A percentile compares a stretch with the other conserved stretches of the same genome.
Evolutionary conservation across 1,140 invertebrate species (phyloP).

Genomic region (Pogonomyrmex californicus): DNA sequence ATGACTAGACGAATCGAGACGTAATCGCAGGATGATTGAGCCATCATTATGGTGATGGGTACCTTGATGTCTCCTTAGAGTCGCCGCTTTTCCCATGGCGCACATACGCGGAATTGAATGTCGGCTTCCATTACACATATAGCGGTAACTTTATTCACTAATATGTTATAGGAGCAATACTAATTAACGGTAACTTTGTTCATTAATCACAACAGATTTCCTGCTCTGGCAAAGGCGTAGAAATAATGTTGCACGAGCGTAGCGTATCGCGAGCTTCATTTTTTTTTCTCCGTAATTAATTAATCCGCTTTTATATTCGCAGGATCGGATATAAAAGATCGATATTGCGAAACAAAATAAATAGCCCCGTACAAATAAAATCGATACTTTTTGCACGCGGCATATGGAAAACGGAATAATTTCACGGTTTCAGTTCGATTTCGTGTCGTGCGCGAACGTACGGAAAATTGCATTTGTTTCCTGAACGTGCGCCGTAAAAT

Average conservation of each 20-base stretch:
- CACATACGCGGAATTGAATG: slow-evolving; percentile 27
- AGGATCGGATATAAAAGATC: not conserved
- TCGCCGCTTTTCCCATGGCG: not conserved
- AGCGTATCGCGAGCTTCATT: not conserved
- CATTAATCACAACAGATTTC: slow-evolving; percentile 35
- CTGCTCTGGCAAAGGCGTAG: not conserved
- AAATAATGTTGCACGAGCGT: not conserved
- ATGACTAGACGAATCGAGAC: slow-evolving; percentile 24
- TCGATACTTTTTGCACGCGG: not conserved
- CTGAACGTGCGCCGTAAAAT: not conserved
- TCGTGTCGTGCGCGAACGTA: not conserved
- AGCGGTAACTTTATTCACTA: slow-evolving; percentile 44
- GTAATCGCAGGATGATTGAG: slow-evolving; percentile 19
- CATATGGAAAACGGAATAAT: slow-evolving; percentile 13
- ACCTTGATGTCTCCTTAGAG: not conserved
- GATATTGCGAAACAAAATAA: not conserved
- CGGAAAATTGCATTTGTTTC: slow-evolving; percentile 32
- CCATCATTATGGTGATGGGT: slow-evolving; percentile 6
- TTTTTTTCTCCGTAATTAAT: slow-evolving; percentile 10
- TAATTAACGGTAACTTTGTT: slow-evolving; percentile 54
- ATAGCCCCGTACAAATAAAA: slow-evolving; percentile 4
- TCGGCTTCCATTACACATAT: not conserved
- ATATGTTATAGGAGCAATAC: slow-evolving; percentile 33
- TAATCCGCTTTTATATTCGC: not conserved
- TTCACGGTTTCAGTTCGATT: not conserved